A percentile compares a stretch with the other conserved stretches of the same genome.
phyloP scores from a whole-genome alignment of 2,113 vertebrate species.

The Origma solitaria region DNA sequence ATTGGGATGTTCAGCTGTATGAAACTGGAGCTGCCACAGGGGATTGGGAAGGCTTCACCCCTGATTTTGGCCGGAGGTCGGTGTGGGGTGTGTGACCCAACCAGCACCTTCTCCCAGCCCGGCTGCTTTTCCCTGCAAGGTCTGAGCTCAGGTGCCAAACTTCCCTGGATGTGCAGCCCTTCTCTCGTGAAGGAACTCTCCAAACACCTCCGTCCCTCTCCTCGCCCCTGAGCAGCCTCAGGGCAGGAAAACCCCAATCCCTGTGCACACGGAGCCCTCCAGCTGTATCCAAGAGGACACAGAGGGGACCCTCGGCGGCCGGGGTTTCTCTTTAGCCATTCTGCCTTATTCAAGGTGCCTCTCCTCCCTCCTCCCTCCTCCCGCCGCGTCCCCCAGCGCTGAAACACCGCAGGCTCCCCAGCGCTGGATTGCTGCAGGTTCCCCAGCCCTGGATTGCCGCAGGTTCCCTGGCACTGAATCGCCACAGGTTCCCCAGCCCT shows the following conservation, averaged over 20 bases:
- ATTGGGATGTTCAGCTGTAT: background rate
- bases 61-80: rapidly evolving
- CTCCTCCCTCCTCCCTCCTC: background rate
- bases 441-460: background rate
- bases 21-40: background rate
- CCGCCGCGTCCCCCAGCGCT: background rate
- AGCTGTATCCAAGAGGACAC: background rate
- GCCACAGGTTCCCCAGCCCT: background rate
- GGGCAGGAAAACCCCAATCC: background rate
- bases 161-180: background rate
- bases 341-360: background rate
- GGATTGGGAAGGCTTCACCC: background rate
- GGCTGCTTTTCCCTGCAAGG: rapidly evolving
- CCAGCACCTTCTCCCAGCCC: background rate
- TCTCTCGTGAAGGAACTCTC: background rate
- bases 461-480: background rate
- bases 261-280: background rate
- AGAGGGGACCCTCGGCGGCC: rapidly evolving
- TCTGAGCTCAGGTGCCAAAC: background rate
- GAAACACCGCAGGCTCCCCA: background rate
- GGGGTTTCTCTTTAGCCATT: rapidly evolving
- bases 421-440: too few species aligned
- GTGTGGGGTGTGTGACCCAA: background rate
- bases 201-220: background rate
- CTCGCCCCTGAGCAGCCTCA: background rate